Conservation (phyloP, 2,113 vertebrate species). For the Centropus bengalensis region DNA sequence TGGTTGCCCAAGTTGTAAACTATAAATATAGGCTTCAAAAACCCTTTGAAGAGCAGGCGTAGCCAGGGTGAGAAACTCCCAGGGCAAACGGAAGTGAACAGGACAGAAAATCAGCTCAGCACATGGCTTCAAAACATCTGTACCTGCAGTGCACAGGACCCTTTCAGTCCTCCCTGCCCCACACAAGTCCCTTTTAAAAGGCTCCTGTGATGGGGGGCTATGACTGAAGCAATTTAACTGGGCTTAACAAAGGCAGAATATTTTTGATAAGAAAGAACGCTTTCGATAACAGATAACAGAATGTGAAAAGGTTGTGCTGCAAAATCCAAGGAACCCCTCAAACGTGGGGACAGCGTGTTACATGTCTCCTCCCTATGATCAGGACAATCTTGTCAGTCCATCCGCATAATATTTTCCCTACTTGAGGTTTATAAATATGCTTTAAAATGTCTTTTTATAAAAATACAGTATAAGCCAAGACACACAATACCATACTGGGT, state of each 20-base stretch:
- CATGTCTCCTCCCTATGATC: rapidly evolving
- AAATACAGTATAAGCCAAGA: neutral
- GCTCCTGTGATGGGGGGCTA: neutral
- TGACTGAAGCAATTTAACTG: neutral
- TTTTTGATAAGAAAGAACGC: neutral
- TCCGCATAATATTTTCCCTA: neutral
- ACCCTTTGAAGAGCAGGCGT: neutral
- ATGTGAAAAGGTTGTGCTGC: neutral
- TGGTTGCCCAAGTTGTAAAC: neutral
- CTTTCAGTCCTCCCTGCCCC: neutral
- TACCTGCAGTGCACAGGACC: neutral
- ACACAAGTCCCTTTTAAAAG: neutral
- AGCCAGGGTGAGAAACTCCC: neutral
- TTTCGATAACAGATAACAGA: neutral
- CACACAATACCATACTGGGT: neutral
- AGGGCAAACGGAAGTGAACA: neutral
- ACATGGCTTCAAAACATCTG: neutral
- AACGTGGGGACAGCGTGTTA: neutral
- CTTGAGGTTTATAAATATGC: neutral
- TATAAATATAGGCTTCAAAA: neutral
- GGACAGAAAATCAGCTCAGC: neutral
- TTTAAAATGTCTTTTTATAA: neutral
- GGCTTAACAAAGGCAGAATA: neutral
- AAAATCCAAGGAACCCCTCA: neutral
- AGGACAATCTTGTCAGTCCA: neutral